Evolutionary conservation across 2,113 vertebrate genomes (phyloP).

Genomic region (Lophura nycthemera): DNA sequence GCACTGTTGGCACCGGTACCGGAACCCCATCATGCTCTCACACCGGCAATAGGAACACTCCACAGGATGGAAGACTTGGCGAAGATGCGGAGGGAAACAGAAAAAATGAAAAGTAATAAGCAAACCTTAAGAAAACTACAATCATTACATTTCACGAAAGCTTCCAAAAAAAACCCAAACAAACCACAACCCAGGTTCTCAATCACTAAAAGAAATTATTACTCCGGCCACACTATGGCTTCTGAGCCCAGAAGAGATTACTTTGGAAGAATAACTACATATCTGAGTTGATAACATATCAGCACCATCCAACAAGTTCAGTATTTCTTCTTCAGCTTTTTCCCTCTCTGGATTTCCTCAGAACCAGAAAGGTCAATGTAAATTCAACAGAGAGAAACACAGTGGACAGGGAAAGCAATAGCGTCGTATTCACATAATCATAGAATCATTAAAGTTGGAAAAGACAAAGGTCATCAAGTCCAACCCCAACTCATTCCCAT

Average conservation of each 20-base stretch:
- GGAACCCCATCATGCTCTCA: constrained; percentile 99
- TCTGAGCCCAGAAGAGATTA: neutral
- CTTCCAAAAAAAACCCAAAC: neutral
- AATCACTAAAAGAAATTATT: neutral
- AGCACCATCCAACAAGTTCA: neutral
- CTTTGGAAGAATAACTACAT: rapidly evolving
- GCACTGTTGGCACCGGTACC: constrained; percentile 98
- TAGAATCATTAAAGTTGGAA: neutral
- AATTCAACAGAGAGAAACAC: rapidly evolving
- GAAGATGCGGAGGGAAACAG: rapidly evolving
- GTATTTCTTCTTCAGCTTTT: neutral
- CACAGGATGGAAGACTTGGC: constrained; percentile 94
- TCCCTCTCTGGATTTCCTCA: neutral
- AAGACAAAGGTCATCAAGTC: neutral
- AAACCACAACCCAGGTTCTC: neutral
- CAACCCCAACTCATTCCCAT: neutral
- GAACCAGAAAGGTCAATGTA: too few species aligned
- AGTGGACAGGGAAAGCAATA: neutral
- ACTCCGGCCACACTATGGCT: neutral
- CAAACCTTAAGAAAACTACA: neutral
- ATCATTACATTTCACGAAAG: neutral
- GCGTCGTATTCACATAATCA: neutral
- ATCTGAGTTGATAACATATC: neutral
- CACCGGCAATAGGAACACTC: constrained; percentile 96
- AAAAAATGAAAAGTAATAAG: neutral